These are phyloP conservation scores for Hiodon tergisus DNA, from an alignment of 2,113 vertebrate genomes.

Conservation along the genomic window DNA sequence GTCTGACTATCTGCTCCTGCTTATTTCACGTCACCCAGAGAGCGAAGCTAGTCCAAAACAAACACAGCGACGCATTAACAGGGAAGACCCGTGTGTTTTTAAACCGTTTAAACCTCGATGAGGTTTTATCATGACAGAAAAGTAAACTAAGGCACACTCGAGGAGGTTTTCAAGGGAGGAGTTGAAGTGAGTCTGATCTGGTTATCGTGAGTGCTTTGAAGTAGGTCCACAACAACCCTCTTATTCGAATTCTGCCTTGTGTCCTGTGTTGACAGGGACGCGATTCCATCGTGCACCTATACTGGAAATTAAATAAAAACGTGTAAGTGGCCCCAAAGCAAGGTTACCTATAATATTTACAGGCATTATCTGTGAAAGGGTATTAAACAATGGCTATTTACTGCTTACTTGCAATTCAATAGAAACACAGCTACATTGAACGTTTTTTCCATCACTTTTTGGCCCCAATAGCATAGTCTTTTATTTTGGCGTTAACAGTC, in stretches of 20 bases:
- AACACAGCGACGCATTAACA: not conserved
- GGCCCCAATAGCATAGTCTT: not conserved
- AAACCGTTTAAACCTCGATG: constrained; percentile 4
- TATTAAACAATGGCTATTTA: not conserved
- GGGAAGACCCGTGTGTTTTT: not conserved
- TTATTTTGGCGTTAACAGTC: constrained; percentile 3
- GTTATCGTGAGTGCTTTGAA: not conserved
- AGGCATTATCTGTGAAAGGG: not conserved
- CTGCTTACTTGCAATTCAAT: not conserved
- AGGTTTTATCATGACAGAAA: not conserved
- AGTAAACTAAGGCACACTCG: not conserved
- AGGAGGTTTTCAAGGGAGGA: not conserved
- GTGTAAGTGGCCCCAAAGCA: not conserved
- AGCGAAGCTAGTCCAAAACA: not conserved
- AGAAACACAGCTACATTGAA: not conserved
- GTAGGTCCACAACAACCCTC: not conserved
- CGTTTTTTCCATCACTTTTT: not conserved
- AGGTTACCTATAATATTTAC: not conserved
- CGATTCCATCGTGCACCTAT: not conserved
- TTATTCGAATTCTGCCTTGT: not conserved
- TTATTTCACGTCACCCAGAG: not conserved
- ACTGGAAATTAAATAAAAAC: not conserved
- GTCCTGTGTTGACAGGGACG: not conserved
- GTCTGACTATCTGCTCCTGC: not conserved
- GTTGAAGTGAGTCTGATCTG: constrained; percentile 7